A percentile compares a stretch with the other conserved stretches of the same genome.
These are phyloP conservation scores for Hirtodrosophila alboralis DNA, from an alignment of 2,888 invertebrate species.

Conservation along the genomic window DNA sequence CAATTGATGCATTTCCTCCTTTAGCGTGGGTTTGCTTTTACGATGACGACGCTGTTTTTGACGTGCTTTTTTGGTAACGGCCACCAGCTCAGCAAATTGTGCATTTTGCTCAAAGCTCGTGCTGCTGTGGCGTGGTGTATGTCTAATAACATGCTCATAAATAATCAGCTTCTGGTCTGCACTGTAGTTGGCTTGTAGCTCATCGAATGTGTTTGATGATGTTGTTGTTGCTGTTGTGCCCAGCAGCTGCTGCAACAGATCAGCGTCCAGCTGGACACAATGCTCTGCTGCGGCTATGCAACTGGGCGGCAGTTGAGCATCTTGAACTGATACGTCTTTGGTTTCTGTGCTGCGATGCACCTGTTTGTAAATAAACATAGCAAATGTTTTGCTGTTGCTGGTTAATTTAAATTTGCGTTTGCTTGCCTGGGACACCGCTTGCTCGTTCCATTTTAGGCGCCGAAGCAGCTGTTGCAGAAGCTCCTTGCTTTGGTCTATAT, in stretches of 20 bases:
- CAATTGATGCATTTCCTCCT: slow-evolving; percentile 80
- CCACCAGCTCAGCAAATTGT: slow-evolving; percentile 80
- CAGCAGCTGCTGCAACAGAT: slow-evolving; percentile 46
- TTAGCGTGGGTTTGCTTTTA: slow-evolving; percentile 79
- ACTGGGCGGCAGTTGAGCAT: slow-evolving; percentile 19
- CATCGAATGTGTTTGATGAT: slow-evolving; percentile 58
- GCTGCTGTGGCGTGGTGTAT: slow-evolving; percentile 29
- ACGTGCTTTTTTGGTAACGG: slow-evolving; percentile 71
- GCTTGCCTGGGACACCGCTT: slow-evolving; percentile 57
- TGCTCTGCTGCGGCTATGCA: slow-evolving; percentile 14
- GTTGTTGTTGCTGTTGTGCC: not conserved
- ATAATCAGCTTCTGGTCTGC: slow-evolving; percentile 69
- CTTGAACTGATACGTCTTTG: no score
- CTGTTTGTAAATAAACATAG: not conserved
- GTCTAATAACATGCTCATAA: slow-evolving; percentile 74
- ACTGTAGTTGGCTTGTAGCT: slow-evolving; percentile 70
- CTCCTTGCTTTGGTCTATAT: slow-evolving; percentile 34
- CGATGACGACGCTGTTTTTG: slow-evolving; percentile 77
- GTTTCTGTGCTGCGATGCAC: slow-evolving; percentile 1
- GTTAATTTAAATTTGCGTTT: not conserved
- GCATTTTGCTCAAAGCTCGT: slow-evolving; percentile 42
- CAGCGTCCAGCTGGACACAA: slow-evolving; percentile 28
- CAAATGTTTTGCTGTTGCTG: not conserved
- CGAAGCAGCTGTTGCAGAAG: slow-evolving; percentile 61
- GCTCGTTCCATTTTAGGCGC: slow-evolving; percentile 70